phyloP scores from a whole-genome alignment of 2,888 invertebrate species.

The Clunio marinus region DNA sequence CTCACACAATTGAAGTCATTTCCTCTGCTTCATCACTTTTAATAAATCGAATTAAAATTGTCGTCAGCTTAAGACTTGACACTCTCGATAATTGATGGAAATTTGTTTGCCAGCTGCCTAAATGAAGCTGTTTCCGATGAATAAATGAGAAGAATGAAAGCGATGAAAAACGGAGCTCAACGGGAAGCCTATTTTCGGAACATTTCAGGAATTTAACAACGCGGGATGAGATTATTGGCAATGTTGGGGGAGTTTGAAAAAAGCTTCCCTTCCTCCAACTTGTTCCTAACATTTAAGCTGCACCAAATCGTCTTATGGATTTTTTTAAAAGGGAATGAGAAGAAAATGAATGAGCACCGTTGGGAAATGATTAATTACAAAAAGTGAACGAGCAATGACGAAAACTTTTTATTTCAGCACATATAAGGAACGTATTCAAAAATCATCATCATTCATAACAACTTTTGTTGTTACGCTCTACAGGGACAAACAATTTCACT shows the following conservation, averaged over 20 bases:
- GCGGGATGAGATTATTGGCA: neutral
- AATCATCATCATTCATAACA: neutral
- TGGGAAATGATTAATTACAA: constrained; percentile 14
- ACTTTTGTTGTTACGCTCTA: neutral
- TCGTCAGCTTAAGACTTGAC: neutral
- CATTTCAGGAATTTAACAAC: too few species aligned
- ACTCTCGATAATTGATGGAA: constrained; percentile 24
- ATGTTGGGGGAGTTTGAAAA: neutral
- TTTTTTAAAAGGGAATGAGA: too few species aligned
- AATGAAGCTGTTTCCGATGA: neutral
- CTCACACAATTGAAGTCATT: too few species aligned
- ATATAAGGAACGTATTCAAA: neutral
- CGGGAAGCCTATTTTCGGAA: neutral
- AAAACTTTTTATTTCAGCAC: neutral
- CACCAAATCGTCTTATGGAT: constrained; percentile 3
- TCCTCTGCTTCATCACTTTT: neutral
- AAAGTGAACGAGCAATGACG: neutral
- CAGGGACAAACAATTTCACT: neutral
- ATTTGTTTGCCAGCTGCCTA: constrained; percentile 23
- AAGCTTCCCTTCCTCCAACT: neutral
- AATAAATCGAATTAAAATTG: constrained; percentile 17
- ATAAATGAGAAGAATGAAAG: neutral
- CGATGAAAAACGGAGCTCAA: neutral
- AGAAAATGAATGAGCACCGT: neutral
- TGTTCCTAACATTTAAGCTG: neutral